These are phyloP conservation scores for Dynastes grantii DNA, from an alignment of 2,888 invertebrate species.

Conservation along the genomic window DNA sequence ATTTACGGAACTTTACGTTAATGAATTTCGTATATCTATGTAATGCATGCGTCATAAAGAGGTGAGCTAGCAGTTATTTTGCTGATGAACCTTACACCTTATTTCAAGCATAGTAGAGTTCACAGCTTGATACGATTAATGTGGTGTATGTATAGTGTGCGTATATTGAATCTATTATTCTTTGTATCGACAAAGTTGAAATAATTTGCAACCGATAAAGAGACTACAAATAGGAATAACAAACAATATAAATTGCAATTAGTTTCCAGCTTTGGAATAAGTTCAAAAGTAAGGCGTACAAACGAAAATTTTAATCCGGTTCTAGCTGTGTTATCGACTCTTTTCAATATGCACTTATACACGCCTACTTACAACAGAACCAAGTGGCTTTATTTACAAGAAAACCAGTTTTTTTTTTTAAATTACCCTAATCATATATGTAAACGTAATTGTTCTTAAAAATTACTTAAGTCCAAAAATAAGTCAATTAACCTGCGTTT, in stretches of 20 bases:
- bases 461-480: conserved; percentile 46
- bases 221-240: background rate
- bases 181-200: background rate
- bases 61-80: no score
- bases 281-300: background rate
- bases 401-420: conserved; percentile 30
- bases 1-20: no score
- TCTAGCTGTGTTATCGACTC: background rate
- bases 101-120: no score
- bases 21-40: no score
- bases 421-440: conserved; percentile 33
- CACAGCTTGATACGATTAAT: no score
- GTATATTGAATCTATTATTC: background rate
- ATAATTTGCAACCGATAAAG: background rate
- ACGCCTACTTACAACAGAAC: background rate
- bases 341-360: background rate
- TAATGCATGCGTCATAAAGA: no score
- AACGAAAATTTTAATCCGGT: conserved; percentile 4
- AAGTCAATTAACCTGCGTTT: conserved; percentile 40
- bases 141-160: no score
- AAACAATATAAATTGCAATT: background rate
- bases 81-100: no score
- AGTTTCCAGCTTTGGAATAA: background rate
- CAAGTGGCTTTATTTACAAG: conserved; percentile 29
- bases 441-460: conserved; percentile 43